Evolutionary conservation across 2,113 vertebrate species (phyloP).

Genomic region (Natator depressus): DNA sequence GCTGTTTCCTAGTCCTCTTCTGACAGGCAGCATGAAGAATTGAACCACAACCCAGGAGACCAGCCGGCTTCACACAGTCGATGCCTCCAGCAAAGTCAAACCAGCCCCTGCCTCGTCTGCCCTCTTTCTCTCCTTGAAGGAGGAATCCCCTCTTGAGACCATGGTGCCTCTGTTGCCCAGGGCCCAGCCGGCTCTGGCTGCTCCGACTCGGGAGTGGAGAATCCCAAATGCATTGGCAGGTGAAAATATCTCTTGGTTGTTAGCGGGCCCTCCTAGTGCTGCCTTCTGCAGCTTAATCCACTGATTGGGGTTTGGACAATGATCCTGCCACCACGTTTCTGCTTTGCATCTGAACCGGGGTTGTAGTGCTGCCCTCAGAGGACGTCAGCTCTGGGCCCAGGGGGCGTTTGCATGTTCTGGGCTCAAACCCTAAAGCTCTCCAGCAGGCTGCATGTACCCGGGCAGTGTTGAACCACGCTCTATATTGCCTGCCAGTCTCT

Average conservation of each 20-base stretch:
- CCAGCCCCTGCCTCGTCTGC: conserved; percentile 10
- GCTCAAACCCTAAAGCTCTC: not conserved
- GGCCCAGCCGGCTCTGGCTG: conserved; percentile 42
- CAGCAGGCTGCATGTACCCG: not conserved
- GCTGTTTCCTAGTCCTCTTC: conserved; percentile 42
- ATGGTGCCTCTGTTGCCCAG: conserved; percentile 30
- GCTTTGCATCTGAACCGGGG: accelerated
- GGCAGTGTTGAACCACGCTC: not conserved
- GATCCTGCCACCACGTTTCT: not conserved
- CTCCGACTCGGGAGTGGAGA: not conserved
- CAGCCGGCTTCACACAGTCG: conserved; percentile 28
- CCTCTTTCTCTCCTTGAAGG: conserved; percentile 68
- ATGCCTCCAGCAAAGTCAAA: conserved; percentile 74
- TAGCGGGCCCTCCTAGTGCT: not conserved
- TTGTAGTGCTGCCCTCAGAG: not conserved
- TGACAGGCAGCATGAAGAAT: conserved; percentile 15
- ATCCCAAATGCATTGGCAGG: conserved; percentile 12
- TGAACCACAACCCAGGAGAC: conserved; percentile 68
- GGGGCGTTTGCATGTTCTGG: not conserved
- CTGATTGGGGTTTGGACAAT: not conserved
- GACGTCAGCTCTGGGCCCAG: not conserved
- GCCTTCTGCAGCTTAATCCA: not conserved
- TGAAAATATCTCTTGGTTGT: not conserved
- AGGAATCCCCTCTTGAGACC: conserved; percentile 49
- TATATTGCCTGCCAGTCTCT: accelerated